phyloP scores from a whole-genome alignment of 1,140 invertebrate species.

The Penaeus chinensis region DNA sequence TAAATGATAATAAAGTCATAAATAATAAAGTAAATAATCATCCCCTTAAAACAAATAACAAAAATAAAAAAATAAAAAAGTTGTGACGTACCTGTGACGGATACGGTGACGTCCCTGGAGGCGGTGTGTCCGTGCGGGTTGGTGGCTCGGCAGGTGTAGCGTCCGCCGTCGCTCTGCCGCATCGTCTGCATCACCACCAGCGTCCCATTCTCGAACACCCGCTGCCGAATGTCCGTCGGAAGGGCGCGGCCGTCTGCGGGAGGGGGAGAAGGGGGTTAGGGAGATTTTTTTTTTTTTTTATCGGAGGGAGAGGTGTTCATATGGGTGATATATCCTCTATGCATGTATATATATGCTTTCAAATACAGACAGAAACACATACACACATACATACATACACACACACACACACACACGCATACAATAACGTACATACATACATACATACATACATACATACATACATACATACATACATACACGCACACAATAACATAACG shows the following conservation, averaged over 20 bases:
- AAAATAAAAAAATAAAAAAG: no score
- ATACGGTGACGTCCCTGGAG: constrained; percentile 60
- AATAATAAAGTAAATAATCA: no score
- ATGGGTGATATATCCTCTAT: no score
- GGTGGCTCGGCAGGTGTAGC: constrained; percentile 65
- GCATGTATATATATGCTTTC: no score
- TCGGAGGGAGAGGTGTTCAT: no score
- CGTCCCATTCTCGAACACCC: constrained; percentile 67
- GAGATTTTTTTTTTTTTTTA: neutral
- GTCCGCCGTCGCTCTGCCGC: constrained; percentile 64
- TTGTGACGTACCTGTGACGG: constrained; percentile 45
- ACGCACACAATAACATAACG: neutral
- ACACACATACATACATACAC: no score
- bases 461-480: constrained; percentile 12
- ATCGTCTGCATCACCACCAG: constrained; percentile 69
- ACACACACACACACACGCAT: neutral
- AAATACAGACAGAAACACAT: no score
- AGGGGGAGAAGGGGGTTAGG: neutral
- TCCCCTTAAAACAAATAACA: no score
- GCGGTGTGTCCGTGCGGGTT: constrained; percentile 64
- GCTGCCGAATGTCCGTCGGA: constrained; percentile 68
- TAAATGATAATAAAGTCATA: no score
- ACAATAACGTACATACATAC: neutral
- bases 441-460: neutral
- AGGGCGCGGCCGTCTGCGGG: constrained; percentile 65